These are phyloP conservation scores for Pseudomyrmex dendroicus DNA, from an alignment of 1,140 invertebrate genomes.

Conservation along the genomic window DNA sequence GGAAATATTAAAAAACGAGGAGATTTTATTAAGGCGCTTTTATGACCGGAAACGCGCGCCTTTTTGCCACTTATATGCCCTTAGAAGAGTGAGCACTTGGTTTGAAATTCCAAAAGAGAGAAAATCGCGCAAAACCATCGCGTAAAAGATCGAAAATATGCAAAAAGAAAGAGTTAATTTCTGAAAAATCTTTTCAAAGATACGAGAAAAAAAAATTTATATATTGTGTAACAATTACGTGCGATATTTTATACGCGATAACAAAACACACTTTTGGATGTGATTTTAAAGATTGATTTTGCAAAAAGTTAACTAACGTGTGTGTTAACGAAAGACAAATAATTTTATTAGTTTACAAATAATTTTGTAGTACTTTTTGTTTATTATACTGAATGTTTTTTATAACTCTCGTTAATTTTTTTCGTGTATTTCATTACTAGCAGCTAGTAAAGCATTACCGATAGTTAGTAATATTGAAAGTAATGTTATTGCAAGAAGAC, in stretches of 20 bases:
- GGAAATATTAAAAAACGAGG: conserved; percentile 78
- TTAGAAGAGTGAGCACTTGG: neutral
- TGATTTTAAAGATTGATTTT: neutral
- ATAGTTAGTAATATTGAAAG: conserved; percentile 27
- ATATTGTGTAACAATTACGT: neutral
- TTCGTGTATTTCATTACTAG: neutral
- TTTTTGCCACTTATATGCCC: conserved; percentile 65
- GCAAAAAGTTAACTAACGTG: neutral
- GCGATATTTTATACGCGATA: neutral
- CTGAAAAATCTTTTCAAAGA: neutral
- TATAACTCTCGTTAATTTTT: neutral
- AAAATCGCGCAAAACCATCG: neutral
- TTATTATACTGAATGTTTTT: neutral
- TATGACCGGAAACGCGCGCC: conserved; percentile 69
- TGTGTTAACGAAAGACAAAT: too few relatives aligned
- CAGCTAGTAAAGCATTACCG: conserved; percentile 35
- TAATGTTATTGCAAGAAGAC: neutral
- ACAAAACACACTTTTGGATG: neutral
- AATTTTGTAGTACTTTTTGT: neutral
- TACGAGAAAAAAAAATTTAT: too few relatives aligned
- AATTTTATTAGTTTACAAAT: neutral
- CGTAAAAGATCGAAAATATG: neutral
- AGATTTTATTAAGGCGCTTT: conserved; percentile 76
- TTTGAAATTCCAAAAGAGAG: conserved; percentile 36
- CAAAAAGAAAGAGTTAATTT: neutral